Base-by-base conservation (phyloP, 2,113 vertebrate species). In the Rutilus rutilus region DNA sequence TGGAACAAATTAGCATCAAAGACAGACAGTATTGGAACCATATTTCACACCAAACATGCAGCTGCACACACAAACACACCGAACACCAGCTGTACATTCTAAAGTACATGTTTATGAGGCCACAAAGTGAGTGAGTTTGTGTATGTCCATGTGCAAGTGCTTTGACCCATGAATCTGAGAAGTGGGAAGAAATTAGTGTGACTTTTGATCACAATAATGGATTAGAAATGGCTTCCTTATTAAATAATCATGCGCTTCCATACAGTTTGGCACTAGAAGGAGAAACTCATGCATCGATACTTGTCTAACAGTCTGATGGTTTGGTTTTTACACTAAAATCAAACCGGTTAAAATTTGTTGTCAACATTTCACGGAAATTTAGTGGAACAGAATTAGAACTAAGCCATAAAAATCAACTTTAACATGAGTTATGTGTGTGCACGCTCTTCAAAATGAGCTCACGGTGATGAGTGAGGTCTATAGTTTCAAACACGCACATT, bases 1-100 rank as follows among this genome's bases (percentile, higher is more conserved):
- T 91, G 90, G 91, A 92, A 89, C 86, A 92, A 88, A 92, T 92
- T 91, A 92, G 67, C 89, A 91, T 91, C 91, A 92, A 92, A 92
- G 90, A 88, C 81, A 30, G n/a, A 76, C 64, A 50, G 67, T 84
- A 91, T 90, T 90, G 78, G 69, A 90, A 90, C 89, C 90, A 91
- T 75, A 90, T 89, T 89, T 89, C 89, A 85, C 77, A 89, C 88
- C 86, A 69, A 82, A 69, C 81, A 83, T 76, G 52, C 82, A 87
- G 76, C 82, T 78, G 82, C 50, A 71, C 81, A 59, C 69, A 86
- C 57, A 77, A 59, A 67, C 59, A 65, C 45, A 83, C 36, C 8
- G 42, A 64, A 82, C 19, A 57, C 45, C 50, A 73, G 76, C 85
- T 76, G 76, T 71, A 57, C 65, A 74, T 64, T 52, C 60, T 52